Evolutionary conservation across 2,113 vertebrate genomes (phyloP).

Genomic region (Romanogobio albipinnatus): DNA sequence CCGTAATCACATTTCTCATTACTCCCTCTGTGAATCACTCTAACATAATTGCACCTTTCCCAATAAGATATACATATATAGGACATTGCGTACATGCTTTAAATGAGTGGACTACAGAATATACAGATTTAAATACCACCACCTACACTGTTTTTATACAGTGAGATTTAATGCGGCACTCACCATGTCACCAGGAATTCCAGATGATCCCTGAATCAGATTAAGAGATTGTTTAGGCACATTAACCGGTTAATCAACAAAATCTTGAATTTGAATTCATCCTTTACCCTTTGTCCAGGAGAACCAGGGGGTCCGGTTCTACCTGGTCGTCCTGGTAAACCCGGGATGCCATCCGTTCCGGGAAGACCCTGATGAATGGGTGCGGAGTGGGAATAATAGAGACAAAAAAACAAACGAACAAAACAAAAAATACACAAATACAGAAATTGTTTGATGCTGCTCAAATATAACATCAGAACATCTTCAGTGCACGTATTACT

Average conservation of each 20-base stretch:
- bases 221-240: background rate
- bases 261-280: background rate
- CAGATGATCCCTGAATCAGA: conserved; percentile 77
- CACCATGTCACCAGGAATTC: conserved; percentile 78
- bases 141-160: background rate
- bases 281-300: conserved; percentile 78
- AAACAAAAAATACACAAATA: background rate
- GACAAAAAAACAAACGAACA: conserved; percentile 41
- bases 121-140: background rate
- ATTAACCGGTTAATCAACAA: background rate
- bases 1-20: background rate
- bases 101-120: background rate
- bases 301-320: conserved; percentile 83
- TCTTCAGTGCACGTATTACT: conserved; percentile 15
- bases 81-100: background rate
- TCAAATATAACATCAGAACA: conserved; percentile 12
- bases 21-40: background rate
- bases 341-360: conserved; percentile 86
- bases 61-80: background rate
- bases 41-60: conserved; percentile 35
- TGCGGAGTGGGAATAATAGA: background rate
- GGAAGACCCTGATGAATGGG: conserved; percentile 77
- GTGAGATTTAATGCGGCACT: conserved; percentile 47
- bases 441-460: conserved; percentile 1
- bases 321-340: conserved; percentile 86